These are phyloP conservation scores for Heliconius ismenius DNA, from an alignment of 2,888 invertebrate species.

Conservation along the genomic window DNA sequence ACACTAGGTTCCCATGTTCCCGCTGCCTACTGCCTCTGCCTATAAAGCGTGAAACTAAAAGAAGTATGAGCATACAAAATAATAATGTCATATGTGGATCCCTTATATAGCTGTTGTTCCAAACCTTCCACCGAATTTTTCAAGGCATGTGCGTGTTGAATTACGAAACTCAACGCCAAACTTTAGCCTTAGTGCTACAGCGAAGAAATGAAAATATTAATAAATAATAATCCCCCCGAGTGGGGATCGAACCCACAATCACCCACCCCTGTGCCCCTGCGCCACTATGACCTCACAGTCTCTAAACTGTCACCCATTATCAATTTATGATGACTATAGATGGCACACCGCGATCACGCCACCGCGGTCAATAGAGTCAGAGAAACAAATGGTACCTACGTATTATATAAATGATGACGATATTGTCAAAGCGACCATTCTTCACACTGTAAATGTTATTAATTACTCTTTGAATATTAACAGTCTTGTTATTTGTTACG, in stretches of 20 bases:
- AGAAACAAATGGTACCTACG: constrained; percentile 3
- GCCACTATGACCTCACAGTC: background rate
- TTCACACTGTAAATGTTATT: background rate
- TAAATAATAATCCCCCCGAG: no score
- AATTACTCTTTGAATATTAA: background rate
- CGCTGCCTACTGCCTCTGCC: background rate
- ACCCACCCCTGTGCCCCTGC: no score
- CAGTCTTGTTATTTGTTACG: background rate
- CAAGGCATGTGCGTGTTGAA: no score
- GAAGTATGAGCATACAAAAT: background rate
- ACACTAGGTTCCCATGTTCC: no score
- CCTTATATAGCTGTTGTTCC: no score
- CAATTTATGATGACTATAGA: constrained; percentile 40
- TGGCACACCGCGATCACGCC: constrained; percentile 45
- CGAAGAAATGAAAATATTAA: no score
- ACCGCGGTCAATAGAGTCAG: constrained; percentile 41
- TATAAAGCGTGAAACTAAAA: background rate
- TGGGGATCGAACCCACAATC: no score
- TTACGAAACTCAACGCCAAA: no score
- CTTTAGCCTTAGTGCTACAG: no score
- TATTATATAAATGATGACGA: constrained; percentile 9
- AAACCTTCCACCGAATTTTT: no score
- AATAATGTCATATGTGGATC: background rate
- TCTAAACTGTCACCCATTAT: constrained; percentile 32
- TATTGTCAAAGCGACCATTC: background rate